Percentiles rank a stretch among this genome's conserved stretches.
phyloP scores from a whole-genome alignment of 2,888 invertebrate species.

The Drosophila nr. medialis region DNA sequence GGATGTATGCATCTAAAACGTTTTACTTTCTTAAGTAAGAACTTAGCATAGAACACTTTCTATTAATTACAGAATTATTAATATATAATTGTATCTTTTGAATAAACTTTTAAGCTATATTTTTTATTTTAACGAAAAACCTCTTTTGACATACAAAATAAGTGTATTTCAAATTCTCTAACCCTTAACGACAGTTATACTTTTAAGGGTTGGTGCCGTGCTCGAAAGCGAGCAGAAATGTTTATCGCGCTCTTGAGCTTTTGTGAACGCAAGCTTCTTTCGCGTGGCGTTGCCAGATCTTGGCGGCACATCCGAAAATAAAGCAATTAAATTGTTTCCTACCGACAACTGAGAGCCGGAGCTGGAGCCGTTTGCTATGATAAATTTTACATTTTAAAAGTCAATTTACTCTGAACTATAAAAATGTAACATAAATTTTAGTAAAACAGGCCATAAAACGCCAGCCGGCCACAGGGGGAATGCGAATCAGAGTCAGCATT shows the following conservation, averaged over 20 bases:
- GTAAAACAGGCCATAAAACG: conserved; percentile 78
- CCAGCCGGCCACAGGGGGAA: conserved; percentile 27
- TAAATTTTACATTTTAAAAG: conserved; percentile 84
- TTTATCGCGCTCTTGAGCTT: conserved; percentile 30
- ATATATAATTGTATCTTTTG: neutral
- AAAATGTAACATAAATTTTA: conserved; percentile 83
- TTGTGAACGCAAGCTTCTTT: conserved; percentile 20
- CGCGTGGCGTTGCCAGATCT: conserved; percentile 54
- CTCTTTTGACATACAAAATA: neutral
- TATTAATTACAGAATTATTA: neutral
- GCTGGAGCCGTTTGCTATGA: conserved; percentile 71
- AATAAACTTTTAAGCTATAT: neutral
- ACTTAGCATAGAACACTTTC: neutral
- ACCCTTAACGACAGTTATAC: neutral
- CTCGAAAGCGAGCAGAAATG: conserved; percentile 33
- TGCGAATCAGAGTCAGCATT: conserved; percentile 17
- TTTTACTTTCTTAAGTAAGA: neutral
- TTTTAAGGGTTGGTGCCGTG: conserved; percentile 55
- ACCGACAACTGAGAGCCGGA: conserved; percentile 33
- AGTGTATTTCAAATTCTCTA: conserved; percentile 25
- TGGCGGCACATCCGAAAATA: conserved; percentile 44
- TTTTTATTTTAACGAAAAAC: neutral
- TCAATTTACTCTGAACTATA: conserved; percentile 84
- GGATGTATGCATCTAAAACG: neutral
- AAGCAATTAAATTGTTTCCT: conserved; percentile 67